Evolutionary conservation across 2,888 invertebrate species (phyloP).

Genomic region (Drosophila testacea): DNA sequence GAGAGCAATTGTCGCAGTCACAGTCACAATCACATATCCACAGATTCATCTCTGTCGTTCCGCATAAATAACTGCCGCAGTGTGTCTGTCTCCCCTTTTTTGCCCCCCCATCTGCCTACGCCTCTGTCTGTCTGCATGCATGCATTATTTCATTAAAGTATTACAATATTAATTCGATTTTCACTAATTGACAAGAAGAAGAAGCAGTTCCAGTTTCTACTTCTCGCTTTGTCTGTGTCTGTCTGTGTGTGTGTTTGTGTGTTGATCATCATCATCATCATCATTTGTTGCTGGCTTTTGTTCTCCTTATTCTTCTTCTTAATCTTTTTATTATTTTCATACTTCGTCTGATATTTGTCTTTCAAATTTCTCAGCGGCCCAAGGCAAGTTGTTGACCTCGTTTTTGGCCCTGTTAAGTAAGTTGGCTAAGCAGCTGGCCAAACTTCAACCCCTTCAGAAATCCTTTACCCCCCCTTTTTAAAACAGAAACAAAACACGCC

Average conservation of each 20-base stretch:
- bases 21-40: constrained; percentile 23
- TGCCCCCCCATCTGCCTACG: neutral
- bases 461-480: neutral
- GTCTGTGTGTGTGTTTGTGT: constrained; percentile 1
- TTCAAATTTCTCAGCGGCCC: constrained; percentile 7
- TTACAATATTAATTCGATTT: constrained; percentile 80
- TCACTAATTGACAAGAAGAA: constrained; percentile 73
- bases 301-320: neutral
- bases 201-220: constrained; percentile 20
- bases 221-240: constrained; percentile 26
- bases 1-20: constrained; percentile 23
- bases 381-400: constrained; percentile 44
- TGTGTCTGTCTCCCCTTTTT: constrained; percentile 12
- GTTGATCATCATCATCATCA: constrained; percentile 32
- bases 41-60: constrained; percentile 77
- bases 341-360: neutral
- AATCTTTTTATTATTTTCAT: constrained; percentile 6
- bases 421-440: constrained; percentile 14
- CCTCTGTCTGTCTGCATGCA: constrained; percentile 42
- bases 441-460: neutral
- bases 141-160: constrained; percentile 82
- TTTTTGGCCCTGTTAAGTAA: constrained; percentile 26
- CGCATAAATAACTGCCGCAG: constrained; percentile 78
- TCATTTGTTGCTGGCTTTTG: constrained; percentile 39
- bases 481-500: constrained; percentile 12